These are phyloP conservation scores for Stichopus chloronotus DNA, from an alignment of 35 echinoderm and acorn worm genomes.

Conservation along the genomic window DNA sequence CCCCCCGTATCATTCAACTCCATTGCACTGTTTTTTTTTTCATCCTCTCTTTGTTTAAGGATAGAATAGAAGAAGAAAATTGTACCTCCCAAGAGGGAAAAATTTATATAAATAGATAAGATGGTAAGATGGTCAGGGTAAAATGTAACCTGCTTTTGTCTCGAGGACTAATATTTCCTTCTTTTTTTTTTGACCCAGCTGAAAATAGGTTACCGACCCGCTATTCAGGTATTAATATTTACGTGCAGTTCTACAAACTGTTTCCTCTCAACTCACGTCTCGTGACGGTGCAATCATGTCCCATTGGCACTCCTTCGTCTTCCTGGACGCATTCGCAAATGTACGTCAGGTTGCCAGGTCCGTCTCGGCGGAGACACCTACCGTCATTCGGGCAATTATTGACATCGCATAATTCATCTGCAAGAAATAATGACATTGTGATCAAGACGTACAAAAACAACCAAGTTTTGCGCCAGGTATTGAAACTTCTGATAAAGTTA, in stretches of 20 bases:
- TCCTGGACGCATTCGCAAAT: background rate
- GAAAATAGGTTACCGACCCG: no score
- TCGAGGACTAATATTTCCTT: background rate
- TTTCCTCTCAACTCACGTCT: background rate
- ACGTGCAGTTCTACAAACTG: no score
- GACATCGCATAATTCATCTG: background rate
- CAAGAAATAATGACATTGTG: background rate
- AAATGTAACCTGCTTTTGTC: background rate
- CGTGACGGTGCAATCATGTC: background rate
- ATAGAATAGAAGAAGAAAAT: no score
- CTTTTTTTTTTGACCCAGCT: background rate
- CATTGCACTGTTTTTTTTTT: no score
- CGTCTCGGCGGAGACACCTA: background rate
- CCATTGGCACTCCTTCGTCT: background rate
- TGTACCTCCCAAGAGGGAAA: no score
- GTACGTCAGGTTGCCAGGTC: background rate
- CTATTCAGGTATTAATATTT: no score
- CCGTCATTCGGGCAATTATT: constrained; percentile 11
- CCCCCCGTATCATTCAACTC: no score
- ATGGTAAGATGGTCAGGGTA: no score
- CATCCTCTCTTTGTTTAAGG: no score
- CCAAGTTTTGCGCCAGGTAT: no score
- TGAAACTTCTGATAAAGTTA: no score
- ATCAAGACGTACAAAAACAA: no score
- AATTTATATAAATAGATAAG: background rate